A percentile compares a stretch with the other conserved stretches of the same genome.
Conservation (phyloP, 1,140 invertebrate species). For the Drosophila leontia region DNA sequence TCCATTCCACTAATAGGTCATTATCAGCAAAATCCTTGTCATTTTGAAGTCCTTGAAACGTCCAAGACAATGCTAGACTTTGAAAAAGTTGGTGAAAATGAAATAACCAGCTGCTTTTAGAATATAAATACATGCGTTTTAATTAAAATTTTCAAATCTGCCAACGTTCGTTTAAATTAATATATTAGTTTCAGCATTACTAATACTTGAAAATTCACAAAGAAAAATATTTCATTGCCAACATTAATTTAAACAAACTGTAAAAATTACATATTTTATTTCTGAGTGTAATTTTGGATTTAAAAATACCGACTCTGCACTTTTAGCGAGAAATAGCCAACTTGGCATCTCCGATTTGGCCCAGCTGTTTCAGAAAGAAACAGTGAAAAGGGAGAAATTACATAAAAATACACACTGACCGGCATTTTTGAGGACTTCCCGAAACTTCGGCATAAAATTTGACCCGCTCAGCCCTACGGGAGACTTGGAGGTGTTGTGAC, state of each 20-base stretch:
- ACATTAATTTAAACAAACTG: no score
- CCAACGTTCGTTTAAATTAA: no score
- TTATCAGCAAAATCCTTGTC: slow-evolving; percentile 86
- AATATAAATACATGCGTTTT: not conserved
- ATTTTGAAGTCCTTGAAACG: slow-evolving; percentile 86
- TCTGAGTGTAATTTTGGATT: no score
- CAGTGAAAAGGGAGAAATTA: slow-evolving; percentile 42
- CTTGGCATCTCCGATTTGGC: not conserved
- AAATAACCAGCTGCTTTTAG: not conserved
- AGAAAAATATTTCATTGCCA: no score
- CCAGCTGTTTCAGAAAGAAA: slow-evolving; percentile 38
- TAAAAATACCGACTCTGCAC: not conserved
- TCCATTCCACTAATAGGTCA: slow-evolving; percentile 86
- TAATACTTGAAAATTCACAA: no score
- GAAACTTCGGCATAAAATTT: slow-evolving; percentile 3
- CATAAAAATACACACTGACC: slow-evolving; percentile 55
- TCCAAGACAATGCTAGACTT: slow-evolving; percentile 75
- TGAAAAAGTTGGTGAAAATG: slow-evolving; percentile 29
- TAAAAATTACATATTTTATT: no score
- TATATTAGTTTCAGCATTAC: no score
- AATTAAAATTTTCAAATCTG: no score
- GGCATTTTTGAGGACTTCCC: slow-evolving; percentile 36
- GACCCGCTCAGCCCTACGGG: not conserved
- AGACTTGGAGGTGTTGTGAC: slow-evolving; percentile 3
- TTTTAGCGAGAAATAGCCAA: not conserved